Percentiles rank a stretch among this genome's conserved stretches.
phyloP scores from a whole-genome alignment of 2,797 vertebrate species.

The Potorous gilbertii region DNA sequence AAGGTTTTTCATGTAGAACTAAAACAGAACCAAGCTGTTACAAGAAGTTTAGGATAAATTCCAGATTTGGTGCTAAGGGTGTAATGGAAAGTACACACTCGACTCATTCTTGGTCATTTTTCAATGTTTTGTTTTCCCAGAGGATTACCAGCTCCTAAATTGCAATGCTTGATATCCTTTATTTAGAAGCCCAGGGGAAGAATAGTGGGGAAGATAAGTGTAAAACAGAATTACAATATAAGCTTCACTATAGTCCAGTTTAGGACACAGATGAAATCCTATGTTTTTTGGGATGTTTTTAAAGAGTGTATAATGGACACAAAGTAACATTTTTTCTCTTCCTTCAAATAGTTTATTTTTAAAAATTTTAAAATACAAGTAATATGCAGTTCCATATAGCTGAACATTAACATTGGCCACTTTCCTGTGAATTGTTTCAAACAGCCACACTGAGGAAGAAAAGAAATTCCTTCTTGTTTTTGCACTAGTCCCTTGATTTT shows the following conservation, averaged over 20 bases:
- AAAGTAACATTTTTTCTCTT: too few relatives aligned
- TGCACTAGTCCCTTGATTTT: too few relatives aligned
- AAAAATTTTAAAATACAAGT: too few relatives aligned
- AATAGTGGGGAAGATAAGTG: not conserved
- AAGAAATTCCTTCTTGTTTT: too few relatives aligned
- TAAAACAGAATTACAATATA: not conserved
- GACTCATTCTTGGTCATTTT: not conserved
- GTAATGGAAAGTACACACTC: not conserved
- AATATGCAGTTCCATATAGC: too few relatives aligned
- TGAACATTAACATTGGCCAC: too few relatives aligned
- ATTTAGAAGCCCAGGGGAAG: not conserved
- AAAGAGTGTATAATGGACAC: not conserved
- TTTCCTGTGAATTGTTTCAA: too few relatives aligned
- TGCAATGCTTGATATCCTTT: not conserved
- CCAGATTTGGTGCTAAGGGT: not conserved
- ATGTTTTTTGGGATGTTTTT: not conserved
- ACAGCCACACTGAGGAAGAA: too few relatives aligned
- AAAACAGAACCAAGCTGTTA: not conserved
- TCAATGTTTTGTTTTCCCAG: not conserved
- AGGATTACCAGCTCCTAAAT: not conserved
- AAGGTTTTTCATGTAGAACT: not conserved
- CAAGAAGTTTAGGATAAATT: not conserved
- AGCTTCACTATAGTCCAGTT: not conserved
- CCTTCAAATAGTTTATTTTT: too few relatives aligned
- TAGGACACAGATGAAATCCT: not conserved